phyloP scores from a whole-genome alignment of 1,140 invertebrate genomes.

The Apocrypta bakeri region DNA sequence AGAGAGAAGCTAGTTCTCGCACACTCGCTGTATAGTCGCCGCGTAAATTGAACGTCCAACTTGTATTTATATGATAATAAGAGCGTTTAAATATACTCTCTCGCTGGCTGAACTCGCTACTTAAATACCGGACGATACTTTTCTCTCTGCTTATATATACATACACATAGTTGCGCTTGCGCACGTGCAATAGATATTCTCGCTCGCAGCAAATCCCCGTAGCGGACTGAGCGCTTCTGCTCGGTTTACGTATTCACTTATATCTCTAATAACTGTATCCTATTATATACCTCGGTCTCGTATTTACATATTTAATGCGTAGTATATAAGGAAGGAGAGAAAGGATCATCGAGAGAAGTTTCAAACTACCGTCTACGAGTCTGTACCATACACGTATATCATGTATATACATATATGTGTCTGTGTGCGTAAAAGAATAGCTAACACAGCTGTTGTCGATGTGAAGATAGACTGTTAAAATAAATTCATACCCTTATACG shows the following conservation, averaged over 20 bases:
- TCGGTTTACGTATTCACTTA: conserved; percentile 49
- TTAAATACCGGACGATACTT: conserved; percentile 73
- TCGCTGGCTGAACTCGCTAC: conserved; percentile 70
- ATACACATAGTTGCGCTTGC: conserved; percentile 11
- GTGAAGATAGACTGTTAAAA: too few relatives aligned
- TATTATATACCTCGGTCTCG: conserved; percentile 2
- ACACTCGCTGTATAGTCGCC: conserved; percentile 48
- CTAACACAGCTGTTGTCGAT: too few relatives aligned
- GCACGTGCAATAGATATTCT: conserved; percentile 29
- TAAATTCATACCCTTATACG: too few relatives aligned
- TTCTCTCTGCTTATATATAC: conserved; percentile 48
- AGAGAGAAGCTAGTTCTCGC: conserved; percentile 43
- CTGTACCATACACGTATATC: too few relatives aligned
- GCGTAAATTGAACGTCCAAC: conserved; percentile 75
- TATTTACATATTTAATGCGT: conserved; percentile 64
- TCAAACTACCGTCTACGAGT: too few relatives aligned
- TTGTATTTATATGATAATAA: conserved; percentile 76
- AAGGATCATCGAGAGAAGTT: conserved; percentile 58
- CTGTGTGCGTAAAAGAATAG: too few relatives aligned
- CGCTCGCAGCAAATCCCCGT: conserved; percentile 28
- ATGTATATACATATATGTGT: too few relatives aligned
- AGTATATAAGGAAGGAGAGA: neutral
- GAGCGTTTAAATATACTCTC: conserved; percentile 73
- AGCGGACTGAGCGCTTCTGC: conserved; percentile 24
- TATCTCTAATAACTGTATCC: conserved; percentile 61